A percentile compares a stretch with the other conserved stretches of the same genome.
phyloP scores from a whole-genome alignment of 64 coral and sea anemone species.

The Porites australiensis region DNA sequence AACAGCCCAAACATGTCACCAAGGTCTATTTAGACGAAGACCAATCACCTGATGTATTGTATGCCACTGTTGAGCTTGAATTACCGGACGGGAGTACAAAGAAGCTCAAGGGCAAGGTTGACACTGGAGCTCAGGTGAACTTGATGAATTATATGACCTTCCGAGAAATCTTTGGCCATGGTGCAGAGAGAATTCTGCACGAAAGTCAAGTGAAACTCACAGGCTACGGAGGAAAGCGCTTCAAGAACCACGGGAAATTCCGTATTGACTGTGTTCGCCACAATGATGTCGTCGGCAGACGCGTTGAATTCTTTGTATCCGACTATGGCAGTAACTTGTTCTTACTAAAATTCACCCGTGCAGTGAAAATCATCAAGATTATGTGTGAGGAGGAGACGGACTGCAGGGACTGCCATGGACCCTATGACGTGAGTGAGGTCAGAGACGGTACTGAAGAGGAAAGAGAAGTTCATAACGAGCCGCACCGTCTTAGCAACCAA shows the following conservation, averaged over 20 bases:
- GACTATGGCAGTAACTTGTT: conserved; percentile 89
- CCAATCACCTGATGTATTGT: conserved; percentile 71
- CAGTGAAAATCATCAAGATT: background rate
- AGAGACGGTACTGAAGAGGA: conserved; percentile 70
- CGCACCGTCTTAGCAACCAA: too few relatives aligned
- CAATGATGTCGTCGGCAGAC: conserved; percentile 87
- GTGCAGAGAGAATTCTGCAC: too few relatives aligned
- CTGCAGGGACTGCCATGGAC: conserved; percentile 81
- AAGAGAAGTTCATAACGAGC: too few relatives aligned
- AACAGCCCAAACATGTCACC: conserved; percentile 87
- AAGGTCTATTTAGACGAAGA: conserved; percentile 70
- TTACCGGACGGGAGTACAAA: conserved; percentile 74
- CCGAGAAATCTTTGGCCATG: conserved; percentile 60
- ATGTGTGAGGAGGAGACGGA: conserved; percentile 81
- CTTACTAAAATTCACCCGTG: conserved; percentile 85
- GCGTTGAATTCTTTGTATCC: conserved; percentile 88
- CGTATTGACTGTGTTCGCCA: conserved; percentile 85
- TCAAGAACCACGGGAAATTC: conserved; percentile 31
- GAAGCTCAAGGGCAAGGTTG: conserved; percentile 69
- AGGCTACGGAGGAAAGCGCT: conserved; percentile 15
- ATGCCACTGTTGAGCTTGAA: conserved; percentile 76
- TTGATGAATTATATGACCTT: conserved; percentile 87
- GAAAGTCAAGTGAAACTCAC: too few relatives aligned
- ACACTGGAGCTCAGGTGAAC: conserved; percentile 85
- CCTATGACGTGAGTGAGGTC: conserved; percentile 79